Evolutionary conservation across 2,888 invertebrate species (phyloP).

Genomic region (Exephanes ischioxanthus): DNA sequence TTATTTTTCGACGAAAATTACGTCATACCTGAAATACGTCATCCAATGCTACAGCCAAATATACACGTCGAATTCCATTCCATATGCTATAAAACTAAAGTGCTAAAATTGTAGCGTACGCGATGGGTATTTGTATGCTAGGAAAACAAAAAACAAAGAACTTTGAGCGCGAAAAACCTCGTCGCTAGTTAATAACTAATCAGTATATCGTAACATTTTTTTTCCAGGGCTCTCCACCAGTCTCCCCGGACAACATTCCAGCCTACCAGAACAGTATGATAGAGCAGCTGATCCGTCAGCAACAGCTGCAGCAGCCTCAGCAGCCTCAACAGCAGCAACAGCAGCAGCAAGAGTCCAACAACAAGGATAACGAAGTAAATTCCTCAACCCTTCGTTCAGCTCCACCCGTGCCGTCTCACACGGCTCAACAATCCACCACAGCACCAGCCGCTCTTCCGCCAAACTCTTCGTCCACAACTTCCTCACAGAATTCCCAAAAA

Average conservation of each 20-base stretch:
- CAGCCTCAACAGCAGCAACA: conserved; percentile 56
- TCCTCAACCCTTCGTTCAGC: conserved; percentile 51
- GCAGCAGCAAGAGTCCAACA: conserved; percentile 44
- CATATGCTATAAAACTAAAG: too few species aligned
- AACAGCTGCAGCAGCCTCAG: conserved; percentile 72
- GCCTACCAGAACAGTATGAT: conserved; percentile 86
- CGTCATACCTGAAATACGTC: too few species aligned
- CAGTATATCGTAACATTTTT: conserved; percentile 3
- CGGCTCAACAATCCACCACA: conserved; percentile 39
- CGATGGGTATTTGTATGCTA: too few species aligned
- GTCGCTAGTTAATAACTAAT: background rate
- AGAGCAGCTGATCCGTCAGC: conserved; percentile 85
- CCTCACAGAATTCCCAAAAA: conserved; percentile 75
- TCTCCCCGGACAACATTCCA: conserved; percentile 80
- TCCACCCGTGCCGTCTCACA: conserved; percentile 70
- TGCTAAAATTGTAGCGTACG: too few species aligned
- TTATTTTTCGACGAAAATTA: too few species aligned
- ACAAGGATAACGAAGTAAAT: conserved; percentile 46
- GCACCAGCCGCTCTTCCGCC: conserved; percentile 60
- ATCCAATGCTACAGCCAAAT: too few species aligned
- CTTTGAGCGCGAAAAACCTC: too few species aligned
- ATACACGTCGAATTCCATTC: background rate
- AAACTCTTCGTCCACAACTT: conserved; percentile 75
- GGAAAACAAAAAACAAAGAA: too few species aligned
- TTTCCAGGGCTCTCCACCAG: conserved; percentile 78